Conservation (phyloP, 2,888 invertebrate genomes). For the Orthosia cruda region DNA sequence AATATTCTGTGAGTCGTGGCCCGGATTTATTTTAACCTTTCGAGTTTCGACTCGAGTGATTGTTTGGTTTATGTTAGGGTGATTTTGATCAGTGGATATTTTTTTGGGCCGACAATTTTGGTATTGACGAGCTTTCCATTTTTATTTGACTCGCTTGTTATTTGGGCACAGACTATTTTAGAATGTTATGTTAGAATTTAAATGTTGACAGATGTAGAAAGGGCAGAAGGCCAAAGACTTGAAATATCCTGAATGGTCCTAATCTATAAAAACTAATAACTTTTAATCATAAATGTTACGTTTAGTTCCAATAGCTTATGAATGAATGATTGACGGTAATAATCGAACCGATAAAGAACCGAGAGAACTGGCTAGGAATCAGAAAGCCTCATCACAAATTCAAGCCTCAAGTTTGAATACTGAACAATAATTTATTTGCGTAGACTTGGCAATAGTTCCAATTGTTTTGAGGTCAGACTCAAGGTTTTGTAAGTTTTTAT, state of each 20-base stretch:
- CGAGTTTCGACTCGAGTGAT: slow-evolving; percentile 28
- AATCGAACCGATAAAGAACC: background rate
- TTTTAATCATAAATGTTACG: background rate
- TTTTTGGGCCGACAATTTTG: slow-evolving; percentile 3
- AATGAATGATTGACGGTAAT: background rate
- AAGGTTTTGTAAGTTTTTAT: background rate
- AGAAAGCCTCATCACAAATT: slow-evolving; percentile 10
- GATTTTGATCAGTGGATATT: slow-evolving; percentile 7
- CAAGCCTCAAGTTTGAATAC: slow-evolving; percentile 16
- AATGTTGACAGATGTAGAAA: too few relatives aligned
- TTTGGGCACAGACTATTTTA: too few relatives aligned
- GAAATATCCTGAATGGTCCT: too few relatives aligned
- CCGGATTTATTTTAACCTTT: slow-evolving; percentile 28
- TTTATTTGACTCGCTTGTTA: slow-evolving; percentile 11
- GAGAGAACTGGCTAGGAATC: background rate
- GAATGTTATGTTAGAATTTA: too few relatives aligned
- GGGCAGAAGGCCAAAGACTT: background rate
- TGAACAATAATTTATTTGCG: slow-evolving; percentile 15
- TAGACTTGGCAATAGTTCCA: slow-evolving; percentile 17
- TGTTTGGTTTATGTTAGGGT: slow-evolving; percentile 22
- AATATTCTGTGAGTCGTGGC: background rate
- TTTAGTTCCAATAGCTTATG: background rate
- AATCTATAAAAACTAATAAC: background rate
- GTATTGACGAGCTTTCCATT: slow-evolving; percentile 5
- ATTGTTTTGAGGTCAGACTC: background rate